phyloP scores from a whole-genome alignment of 2,888 invertebrate genomes.

The Epinotia demarniana region DNA sequence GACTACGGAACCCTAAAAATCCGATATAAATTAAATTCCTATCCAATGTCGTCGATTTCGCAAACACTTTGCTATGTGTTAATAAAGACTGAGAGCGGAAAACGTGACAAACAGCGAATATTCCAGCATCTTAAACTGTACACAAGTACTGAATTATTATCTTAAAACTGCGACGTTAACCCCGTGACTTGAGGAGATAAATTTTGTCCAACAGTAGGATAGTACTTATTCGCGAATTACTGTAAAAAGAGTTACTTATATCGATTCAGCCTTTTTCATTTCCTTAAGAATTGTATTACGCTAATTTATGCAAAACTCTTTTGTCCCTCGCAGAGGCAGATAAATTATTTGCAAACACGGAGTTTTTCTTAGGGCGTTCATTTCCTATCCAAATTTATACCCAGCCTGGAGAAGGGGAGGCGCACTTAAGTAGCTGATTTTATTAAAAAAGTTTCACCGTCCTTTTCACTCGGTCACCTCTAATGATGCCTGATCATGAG shows the following conservation, averaged over 20 bases:
- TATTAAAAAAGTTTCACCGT: conserved; percentile 76
- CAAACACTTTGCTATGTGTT: no score
- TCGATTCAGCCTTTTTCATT: background rate
- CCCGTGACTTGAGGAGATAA: no score
- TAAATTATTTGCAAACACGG: conserved; percentile 66
- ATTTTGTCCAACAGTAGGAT: no score
- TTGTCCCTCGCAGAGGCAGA: conserved; percentile 50
- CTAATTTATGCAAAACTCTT: conserved; percentile 58
- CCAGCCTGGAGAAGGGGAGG: conserved; percentile 56
- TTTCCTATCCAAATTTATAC: conserved; percentile 73
- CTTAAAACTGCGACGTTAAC: no score
- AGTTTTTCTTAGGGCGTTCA: conserved; percentile 66
- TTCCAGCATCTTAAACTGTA: no score
- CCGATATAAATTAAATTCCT: no score
- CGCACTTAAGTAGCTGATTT: conserved; percentile 59
- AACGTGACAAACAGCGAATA: no score
- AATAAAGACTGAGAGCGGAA: no score
- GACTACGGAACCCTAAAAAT: no score
- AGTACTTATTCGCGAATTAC: background rate
- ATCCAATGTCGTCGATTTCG: no score
- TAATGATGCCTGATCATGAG: conserved; percentile 54
- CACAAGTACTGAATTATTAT: no score
- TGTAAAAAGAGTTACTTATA: conserved; percentile 16
- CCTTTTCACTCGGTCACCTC: conserved; percentile 54
- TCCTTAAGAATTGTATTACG: conserved; percentile 35